A percentile compares a stretch with the other conserved stretches of the same genome.
Conservation (phyloP, 2,113 vertebrate genomes). For the Colinus virginianus region DNA sequence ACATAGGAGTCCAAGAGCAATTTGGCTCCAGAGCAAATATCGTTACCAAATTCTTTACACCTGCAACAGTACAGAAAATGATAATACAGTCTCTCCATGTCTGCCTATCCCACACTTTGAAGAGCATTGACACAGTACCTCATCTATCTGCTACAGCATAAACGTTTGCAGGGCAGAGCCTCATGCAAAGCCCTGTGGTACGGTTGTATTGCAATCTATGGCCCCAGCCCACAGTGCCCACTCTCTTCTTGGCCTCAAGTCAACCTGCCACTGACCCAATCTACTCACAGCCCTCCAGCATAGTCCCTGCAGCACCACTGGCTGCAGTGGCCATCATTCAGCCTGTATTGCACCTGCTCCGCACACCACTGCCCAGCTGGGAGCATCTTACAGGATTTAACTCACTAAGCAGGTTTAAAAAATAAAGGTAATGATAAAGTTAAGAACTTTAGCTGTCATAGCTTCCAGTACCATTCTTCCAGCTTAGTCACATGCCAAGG, state of each 20-base stretch:
- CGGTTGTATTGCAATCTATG: rapidly evolving
- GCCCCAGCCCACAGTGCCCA: rapidly evolving
- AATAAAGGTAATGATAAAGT: no score
- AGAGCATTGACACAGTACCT: neutral
- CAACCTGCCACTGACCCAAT: neutral
- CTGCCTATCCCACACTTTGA: neutral
- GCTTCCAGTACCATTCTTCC: neutral
- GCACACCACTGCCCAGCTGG: no score
- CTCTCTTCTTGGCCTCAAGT: rapidly evolving
- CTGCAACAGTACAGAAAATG: conserved; percentile 5
- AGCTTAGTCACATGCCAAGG: neutral
- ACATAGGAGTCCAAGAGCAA: conserved; percentile 39
- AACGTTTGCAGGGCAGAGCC: neutral
- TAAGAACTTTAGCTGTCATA: neutral
- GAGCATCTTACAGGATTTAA: neutral
- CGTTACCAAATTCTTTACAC: conserved; percentile 30
- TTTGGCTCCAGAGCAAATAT: conserved; percentile 58
- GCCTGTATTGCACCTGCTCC: neutral
- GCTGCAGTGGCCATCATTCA: neutral
- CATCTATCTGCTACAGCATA: rapidly evolving
- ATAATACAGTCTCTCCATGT: neutral
- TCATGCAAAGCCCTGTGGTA: neutral
- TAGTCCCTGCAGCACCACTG: neutral
- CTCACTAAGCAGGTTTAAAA: neutral
- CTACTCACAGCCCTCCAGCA: neutral